These are phyloP conservation scores for Xiphophorus hellerii DNA, from an alignment of 2,113 vertebrate genomes.

Conservation along the genomic window DNA sequence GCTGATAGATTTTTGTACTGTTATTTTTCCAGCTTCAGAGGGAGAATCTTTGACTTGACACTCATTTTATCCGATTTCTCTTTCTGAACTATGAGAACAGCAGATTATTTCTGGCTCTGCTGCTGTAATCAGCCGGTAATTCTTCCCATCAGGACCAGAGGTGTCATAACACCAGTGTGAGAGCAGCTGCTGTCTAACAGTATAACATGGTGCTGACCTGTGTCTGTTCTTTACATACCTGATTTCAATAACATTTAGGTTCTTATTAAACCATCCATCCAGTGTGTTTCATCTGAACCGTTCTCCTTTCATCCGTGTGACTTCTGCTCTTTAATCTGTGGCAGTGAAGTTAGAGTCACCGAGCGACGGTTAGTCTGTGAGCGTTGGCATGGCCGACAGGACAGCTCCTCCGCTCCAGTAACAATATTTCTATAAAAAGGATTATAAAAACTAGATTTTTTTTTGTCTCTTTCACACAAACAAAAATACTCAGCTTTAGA, in stretches of 20 bases:
- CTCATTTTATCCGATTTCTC: neutral
- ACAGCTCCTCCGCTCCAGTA: conserved; percentile 82
- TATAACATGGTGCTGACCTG: too few relatives aligned
- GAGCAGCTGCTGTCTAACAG: too few relatives aligned
- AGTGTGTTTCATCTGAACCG: neutral
- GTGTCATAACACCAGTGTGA: too few relatives aligned
- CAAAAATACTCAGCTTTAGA: conserved; percentile 62
- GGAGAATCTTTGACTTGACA: neutral
- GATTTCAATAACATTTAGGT: too few relatives aligned
- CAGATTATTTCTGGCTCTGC: neutral
- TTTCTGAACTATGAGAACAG: neutral
- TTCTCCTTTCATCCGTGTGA: neutral
- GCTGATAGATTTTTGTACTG: neutral
- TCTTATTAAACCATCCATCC: too few relatives aligned
- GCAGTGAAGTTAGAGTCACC: neutral
- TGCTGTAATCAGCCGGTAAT: too few relatives aligned
- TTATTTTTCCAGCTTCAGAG: neutral
- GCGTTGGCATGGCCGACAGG: conserved; percentile 57
- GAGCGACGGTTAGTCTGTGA: neutral
- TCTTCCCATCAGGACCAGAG: neutral
- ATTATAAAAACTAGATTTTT: conserved; percentile 95
- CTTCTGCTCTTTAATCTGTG: neutral
- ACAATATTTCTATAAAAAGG: conserved; percentile 92
- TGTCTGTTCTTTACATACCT: neutral
- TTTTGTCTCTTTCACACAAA: conserved; percentile 85